phyloP scores from a whole-genome alignment of 2,888 invertebrate genomes.

The Campoplex nolae region DNA sequence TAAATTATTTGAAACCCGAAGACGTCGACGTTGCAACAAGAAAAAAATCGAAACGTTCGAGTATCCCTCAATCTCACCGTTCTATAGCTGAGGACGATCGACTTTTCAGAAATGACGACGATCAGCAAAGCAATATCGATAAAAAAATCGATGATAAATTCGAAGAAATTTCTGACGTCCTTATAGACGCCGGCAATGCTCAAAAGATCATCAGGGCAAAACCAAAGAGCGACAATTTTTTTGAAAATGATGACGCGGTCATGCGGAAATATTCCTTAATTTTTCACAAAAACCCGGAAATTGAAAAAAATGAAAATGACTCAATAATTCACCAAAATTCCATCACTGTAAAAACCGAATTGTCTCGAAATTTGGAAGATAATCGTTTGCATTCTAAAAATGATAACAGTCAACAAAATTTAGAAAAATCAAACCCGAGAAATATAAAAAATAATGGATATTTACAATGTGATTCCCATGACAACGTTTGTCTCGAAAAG shows the following conservation, averaged over 20 bases:
- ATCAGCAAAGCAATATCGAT: constrained; percentile 68
- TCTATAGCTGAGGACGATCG: constrained; percentile 62
- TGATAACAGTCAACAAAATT: not conserved
- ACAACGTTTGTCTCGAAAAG: not conserved
- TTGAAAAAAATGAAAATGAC: not conserved
- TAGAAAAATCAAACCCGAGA: not conserved
- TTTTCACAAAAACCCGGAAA: constrained; percentile 33
- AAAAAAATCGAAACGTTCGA: constrained; percentile 15
- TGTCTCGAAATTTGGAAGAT: not conserved
- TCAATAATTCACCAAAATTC: not conserved
- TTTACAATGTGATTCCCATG: not conserved
- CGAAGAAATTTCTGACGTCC: constrained; percentile 71
- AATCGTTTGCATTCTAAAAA: not conserved
- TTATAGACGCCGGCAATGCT: constrained; percentile 70
- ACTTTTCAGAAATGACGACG: constrained; percentile 44
- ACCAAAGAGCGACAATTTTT: constrained; percentile 39
- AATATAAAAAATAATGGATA: not conserved
- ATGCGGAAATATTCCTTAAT: constrained; percentile 50
- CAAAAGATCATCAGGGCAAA: constrained; percentile 32
- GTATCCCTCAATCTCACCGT: constrained; percentile 55
- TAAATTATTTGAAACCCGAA: constrained; percentile 11
- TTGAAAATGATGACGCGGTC: constrained; percentile 52
- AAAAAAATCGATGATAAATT: constrained; percentile 75
- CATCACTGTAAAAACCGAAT: not conserved
- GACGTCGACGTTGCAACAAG: not conserved